Conservation (phyloP, 2,888 invertebrate species). For the Rhyacophila evoluta region DNA sequence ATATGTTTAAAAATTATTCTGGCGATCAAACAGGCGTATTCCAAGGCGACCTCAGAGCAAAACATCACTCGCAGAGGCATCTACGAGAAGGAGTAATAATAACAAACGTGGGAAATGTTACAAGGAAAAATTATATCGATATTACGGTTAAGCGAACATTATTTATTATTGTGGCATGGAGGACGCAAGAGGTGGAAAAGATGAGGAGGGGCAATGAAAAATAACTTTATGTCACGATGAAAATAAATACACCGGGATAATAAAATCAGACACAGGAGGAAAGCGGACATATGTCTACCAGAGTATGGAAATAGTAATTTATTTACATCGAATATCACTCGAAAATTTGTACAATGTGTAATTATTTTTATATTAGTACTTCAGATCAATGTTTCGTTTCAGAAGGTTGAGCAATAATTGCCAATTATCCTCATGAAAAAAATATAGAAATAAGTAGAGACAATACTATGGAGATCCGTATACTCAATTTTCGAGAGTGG, state of each 20-base stretch:
- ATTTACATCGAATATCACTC: neutral
- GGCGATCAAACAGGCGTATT: neutral
- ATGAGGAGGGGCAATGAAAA: neutral
- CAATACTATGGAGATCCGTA: too few relatives aligned
- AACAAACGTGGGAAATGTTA: neutral
- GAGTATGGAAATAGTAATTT: neutral
- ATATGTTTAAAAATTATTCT: neutral
- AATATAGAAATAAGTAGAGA: too few relatives aligned
- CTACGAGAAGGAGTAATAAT: neutral
- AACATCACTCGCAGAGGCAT: neutral
- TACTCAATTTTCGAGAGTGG: too few relatives aligned
- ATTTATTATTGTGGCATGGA: neutral
- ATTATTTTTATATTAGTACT: neutral
- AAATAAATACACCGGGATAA: neutral
- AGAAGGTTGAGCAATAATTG: too few relatives aligned
- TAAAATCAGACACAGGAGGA: slow-evolving; percentile 1
- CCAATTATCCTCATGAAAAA: too few relatives aligned
- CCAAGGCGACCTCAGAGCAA: neutral
- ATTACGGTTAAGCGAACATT: slow-evolving; percentile 12
- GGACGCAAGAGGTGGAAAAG: neutral
- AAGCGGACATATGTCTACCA: neutral
- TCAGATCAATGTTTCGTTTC: too few relatives aligned
- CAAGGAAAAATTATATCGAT: slow-evolving; percentile 15
- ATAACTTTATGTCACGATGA: neutral
- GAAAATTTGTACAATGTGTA: neutral